phyloP scores from a whole-genome alignment of 2,113 vertebrate species.

The Phyllostomus hastatus region DNA sequence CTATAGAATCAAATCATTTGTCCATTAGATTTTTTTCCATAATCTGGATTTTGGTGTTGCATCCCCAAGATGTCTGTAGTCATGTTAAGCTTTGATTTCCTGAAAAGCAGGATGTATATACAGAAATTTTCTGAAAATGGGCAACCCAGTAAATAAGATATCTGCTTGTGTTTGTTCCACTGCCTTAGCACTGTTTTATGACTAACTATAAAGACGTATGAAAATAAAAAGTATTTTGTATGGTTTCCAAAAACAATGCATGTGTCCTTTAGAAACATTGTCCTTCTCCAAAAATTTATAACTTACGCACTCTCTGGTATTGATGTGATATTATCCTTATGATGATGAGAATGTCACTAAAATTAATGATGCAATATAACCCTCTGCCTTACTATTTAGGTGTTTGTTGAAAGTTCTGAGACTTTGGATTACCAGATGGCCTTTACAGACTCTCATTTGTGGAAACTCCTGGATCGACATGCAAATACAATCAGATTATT shows the following conservation, averaged over 20 bases:
- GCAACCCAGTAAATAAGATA: neutral
- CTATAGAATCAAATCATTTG: neutral
- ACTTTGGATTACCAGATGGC: constrained; percentile 88
- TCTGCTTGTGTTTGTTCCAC: neutral
- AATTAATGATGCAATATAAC: neutral
- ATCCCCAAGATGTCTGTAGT: neutral
- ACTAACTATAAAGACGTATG: neutral
- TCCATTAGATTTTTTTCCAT: neutral
- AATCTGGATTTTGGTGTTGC: neutral
- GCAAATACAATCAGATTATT: constrained; percentile 96
- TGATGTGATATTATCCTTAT: neutral
- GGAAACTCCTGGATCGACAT: constrained; percentile 97
- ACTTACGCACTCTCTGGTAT: neutral
- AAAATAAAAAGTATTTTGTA: constrained; percentile 31
- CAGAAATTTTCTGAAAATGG: neutral
- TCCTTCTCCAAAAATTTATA: neutral
- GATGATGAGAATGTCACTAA: neutral
- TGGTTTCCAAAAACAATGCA: neutral
- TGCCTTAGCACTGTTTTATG: constrained; percentile 8
- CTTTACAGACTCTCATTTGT: constrained; percentile 94
- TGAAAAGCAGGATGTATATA: neutral
- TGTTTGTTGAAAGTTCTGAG: constrained; percentile 97
- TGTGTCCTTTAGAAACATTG: neutral
- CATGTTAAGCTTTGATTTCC: neutral
- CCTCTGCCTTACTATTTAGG: constrained; percentile 78